These are phyloP conservation scores for Morelia viridis DNA, from an alignment of 2,797 vertebrate species.

Conservation along the genomic window DNA sequence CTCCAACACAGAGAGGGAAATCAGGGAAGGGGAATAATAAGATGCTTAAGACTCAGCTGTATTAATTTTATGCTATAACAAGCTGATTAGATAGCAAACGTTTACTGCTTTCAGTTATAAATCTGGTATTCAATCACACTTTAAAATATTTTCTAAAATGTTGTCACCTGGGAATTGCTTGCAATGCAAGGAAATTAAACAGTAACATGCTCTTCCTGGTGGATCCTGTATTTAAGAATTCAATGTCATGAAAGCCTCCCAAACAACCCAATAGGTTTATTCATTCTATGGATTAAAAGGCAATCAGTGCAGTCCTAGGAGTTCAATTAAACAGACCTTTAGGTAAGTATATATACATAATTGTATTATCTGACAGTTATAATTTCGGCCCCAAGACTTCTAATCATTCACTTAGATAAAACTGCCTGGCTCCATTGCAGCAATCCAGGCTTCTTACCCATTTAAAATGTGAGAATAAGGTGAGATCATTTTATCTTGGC, in stretches of 20 bases:
- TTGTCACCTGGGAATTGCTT: background rate
- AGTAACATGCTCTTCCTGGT: background rate
- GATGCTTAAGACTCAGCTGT: constrained; percentile 33
- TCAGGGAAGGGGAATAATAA: constrained; percentile 38
- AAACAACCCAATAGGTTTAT: background rate
- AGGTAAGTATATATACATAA: background rate
- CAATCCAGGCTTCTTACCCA: background rate
- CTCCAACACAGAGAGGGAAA: constrained; percentile 22
- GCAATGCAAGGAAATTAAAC: background rate
- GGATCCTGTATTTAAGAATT: background rate
- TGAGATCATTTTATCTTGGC: background rate
- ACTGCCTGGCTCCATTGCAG: background rate
- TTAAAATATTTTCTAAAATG: constrained; percentile 17
- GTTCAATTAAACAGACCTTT: background rate
- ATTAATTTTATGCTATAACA: constrained; percentile 37
- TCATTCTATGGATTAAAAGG: background rate
- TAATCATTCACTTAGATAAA: background rate
- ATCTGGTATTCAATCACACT: constrained; percentile 19
- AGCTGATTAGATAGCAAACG: constrained; percentile 39
- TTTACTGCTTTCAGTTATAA: constrained; percentile 32
- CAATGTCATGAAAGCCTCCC: background rate
- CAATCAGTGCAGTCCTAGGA: background rate
- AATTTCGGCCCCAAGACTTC: background rate
- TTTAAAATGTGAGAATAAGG: background rate
- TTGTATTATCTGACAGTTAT: background rate